A percentile compares a stretch with the other conserved stretches of the same genome.
These are phyloP conservation scores for Microctenopoma lineatum DNA, from an alignment of 2,797 vertebrate species.

Conservation along the genomic window DNA sequence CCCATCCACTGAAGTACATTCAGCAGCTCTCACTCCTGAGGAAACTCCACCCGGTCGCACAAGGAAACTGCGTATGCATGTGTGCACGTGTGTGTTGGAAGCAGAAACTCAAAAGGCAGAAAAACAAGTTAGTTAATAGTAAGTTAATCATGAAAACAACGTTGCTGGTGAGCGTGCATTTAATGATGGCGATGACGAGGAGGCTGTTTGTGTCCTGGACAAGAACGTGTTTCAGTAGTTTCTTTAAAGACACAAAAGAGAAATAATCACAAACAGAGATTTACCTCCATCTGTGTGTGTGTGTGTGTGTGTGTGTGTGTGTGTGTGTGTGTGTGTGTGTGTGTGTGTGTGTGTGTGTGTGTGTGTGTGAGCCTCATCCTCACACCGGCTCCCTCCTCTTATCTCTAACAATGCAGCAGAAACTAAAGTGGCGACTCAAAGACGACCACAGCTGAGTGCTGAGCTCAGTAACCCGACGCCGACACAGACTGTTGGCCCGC, in stretches of 20 bases:
- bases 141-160: background rate
- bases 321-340: background rate
- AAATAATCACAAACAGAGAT: too few species aligned
- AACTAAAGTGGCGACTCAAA: too few species aligned
- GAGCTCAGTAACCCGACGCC: background rate
- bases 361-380: conserved; percentile 3
- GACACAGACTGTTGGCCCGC: conserved; percentile 1
- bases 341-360: background rate
- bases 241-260: too few species aligned
- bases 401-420: background rate
- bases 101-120: conserved; percentile 1
- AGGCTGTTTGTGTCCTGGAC: too few species aligned
- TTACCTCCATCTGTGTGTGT: too few species aligned
- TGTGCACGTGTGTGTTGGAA: background rate
- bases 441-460: background rate
- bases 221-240: too few species aligned
- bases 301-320: too few species aligned
- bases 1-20: conserved; percentile 33
- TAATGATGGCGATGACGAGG: too few species aligned
- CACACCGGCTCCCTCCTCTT: conserved; percentile 16
- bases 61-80: conserved; percentile 37
- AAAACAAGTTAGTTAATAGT: too few species aligned
- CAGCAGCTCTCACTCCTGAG: conserved; percentile 36
- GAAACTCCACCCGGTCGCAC: conserved; percentile 71
- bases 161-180: too few species aligned